Evolutionary conservation across 2,113 vertebrate genomes (phyloP), one percentile per base, ranked within the genome.

Genomic region (Anser brachyrhynchus): DNA sequence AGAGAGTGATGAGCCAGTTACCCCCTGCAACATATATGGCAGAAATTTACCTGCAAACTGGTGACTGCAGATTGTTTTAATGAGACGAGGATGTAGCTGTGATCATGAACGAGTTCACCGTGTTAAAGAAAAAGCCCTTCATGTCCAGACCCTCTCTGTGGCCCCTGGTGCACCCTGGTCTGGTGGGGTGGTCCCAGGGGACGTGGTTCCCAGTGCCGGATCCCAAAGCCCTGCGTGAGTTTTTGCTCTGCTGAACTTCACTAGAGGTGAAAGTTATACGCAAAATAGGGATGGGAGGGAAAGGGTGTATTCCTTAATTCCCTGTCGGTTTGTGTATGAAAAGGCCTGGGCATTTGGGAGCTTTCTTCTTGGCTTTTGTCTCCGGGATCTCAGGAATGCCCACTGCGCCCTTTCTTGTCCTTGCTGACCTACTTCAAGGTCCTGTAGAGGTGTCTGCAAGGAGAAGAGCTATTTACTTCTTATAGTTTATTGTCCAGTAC

Each of bases 41-140:
- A 23, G 61, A 52, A 61, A 82, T 51, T 51, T 4, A 4, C 49
- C 92, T 2, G 29, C 52, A 39, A 52, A 57, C 23, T 11, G 81
- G 29, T 4, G 65, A 13, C 3, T 2, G 11, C 2, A 5, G 69
- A 4, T 89, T 13, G 71, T 10, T 94, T 88, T 82, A 91, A 83
- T 8, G 54, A 91, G 84, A 43, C 18, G 65, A 64, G 72, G 69
- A 62, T 21, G 84, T 6, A 16, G 89, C 37, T 37, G 87, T 18
- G 52, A 26, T 51, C 23, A 0, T 2, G 55, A 31, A 23, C 3
- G 13, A 64, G 16, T 64, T 8, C n/a, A 3, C 61, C 31, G 1
- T 11, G 25, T 2, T 39, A 3, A 33, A 52, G 74, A 20, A 37
- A 51, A 94, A 82, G 8, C 4, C 46, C 87, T 74, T 72, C 2